Conservation (phyloP, 2,113 vertebrate species). For the Lanius ludovicianus region DNA sequence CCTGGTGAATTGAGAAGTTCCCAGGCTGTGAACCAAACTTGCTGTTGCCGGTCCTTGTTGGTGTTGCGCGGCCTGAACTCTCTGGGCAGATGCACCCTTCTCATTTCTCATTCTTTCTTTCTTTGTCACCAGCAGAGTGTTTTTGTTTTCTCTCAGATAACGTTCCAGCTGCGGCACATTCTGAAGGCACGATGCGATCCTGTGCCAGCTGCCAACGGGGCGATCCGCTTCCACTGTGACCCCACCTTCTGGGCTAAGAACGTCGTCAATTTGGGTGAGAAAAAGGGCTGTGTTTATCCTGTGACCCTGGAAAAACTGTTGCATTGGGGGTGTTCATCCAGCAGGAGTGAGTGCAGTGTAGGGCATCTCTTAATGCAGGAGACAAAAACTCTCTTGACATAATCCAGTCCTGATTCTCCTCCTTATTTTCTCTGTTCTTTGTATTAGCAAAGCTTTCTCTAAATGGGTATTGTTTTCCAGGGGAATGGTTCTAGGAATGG, state of each 20-base stretch:
- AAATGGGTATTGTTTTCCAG: neutral
- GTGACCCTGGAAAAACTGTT: neutral
- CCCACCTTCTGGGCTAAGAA: slow-evolving; percentile 99
- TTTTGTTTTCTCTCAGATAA: slow-evolving; percentile 79
- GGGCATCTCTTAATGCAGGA: neutral
- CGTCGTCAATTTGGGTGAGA: slow-evolving; percentile 94
- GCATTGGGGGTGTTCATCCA: neutral
- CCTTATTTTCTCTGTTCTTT: neutral
- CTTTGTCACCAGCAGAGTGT: neutral
- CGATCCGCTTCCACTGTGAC: slow-evolving; percentile 96
- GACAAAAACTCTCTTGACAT: neutral
- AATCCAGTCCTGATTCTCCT: neutral
- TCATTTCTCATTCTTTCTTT: neutral
- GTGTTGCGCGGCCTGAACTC: neutral
- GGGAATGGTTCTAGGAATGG: neutral
- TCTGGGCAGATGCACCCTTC: rapidly evolving
- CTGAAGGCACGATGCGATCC: slow-evolving; percentile 93
- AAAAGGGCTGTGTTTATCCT: neutral
- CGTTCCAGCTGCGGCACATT: slow-evolving; percentile 91
- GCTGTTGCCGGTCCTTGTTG: neutral
- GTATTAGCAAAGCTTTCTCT: neutral
- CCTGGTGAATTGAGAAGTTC: neutral
- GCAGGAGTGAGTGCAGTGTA: neutral
- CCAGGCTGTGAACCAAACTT: neutral
- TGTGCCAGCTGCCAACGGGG: slow-evolving; percentile 91